Base-by-base conservation (phyloP, 2,113 vertebrate species). In the Saimiri boliviensis region DNA sequence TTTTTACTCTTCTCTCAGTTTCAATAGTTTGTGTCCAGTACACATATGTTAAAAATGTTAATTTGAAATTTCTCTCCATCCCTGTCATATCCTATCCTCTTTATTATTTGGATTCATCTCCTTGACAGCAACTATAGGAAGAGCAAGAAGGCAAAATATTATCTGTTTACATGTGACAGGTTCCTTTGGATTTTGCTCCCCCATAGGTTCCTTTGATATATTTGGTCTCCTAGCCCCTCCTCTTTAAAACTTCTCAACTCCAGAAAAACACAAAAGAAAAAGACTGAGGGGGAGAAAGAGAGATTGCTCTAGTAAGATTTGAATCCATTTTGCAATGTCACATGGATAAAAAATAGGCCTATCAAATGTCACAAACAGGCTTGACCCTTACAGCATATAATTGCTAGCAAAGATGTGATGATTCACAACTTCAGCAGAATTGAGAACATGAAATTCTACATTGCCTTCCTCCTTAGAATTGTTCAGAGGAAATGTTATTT, bases 391-490 rank as follows among this genome's bases (percentile, higher is more conserved):
- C 17, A 86, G 27, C 86, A 35, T 30, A 47, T 95, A 47, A 73
- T 82, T 76, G 37, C 87, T 74, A 91, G 85, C 35, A 91, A 90
- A 95, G 84, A 71, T 96, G 91, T 92, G 82, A 94, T 97, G 96
- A 98, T 81, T 96, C 95, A 80, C 97, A 89, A 93, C 77, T 96
- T 90, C 93, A 91, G 92, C 32, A 83, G 85, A 97, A 97, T 66
- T 86, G 94, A 96, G 92, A 94, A 97, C 87, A 89, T 84, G 77
- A 25, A 86, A 89, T 79, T 96, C 32, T 81, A 1, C 30, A 45
- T 86, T 98, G 98, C 84, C 94, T 98, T 98, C 94, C 82, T 97
- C 77, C 56, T 98, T 97, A 94, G 76, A 89, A 82, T 49, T 79
- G 27, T 93, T 88, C 60, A 96, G 82, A 96, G 74, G 13, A 70